Percentiles rank a stretch among this genome's conserved stretches.
Evolutionary conservation across 2,113 vertebrate genomes (phyloP).

Genomic region (Hystrix cristata): DNA sequence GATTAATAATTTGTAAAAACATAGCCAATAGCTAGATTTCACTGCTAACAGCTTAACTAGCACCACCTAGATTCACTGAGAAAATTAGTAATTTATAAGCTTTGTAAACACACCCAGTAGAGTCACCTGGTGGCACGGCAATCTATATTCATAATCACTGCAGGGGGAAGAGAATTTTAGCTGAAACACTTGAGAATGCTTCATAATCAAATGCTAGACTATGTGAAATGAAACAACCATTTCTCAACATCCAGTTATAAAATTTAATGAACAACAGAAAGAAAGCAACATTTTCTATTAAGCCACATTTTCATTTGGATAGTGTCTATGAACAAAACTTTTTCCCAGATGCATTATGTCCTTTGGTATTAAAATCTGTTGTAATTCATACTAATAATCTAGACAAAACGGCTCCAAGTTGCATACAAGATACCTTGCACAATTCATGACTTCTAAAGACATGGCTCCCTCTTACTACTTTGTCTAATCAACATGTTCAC

Average conservation of each 20-base stretch:
- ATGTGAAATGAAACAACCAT: background rate
- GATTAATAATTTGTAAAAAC: constrained; percentile 29
- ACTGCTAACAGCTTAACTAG: background rate
- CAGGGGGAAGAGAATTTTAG: background rate
- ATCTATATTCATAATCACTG: background rate
- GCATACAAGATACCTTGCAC: background rate
- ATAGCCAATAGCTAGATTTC: background rate
- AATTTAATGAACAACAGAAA: background rate
- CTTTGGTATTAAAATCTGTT: background rate
- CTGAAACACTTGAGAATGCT: background rate
- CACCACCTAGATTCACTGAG: background rate
- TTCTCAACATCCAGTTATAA: background rate
- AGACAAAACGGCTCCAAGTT: background rate
- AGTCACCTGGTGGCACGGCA: constrained; percentile 1
- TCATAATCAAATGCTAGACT: background rate
- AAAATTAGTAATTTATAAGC: background rate
- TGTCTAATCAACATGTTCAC: background rate
- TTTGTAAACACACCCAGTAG: background rate
- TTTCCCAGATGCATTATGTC: background rate
- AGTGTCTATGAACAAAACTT: background rate
- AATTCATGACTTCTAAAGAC: constrained; percentile 20
- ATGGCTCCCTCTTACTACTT: background rate
- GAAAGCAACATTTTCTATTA: background rate
- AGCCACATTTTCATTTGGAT: background rate
- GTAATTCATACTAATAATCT: background rate